Evolutionary conservation across 2,888 invertebrate genomes (phyloP).

Genomic region (Acrobasis consociella): DNA sequence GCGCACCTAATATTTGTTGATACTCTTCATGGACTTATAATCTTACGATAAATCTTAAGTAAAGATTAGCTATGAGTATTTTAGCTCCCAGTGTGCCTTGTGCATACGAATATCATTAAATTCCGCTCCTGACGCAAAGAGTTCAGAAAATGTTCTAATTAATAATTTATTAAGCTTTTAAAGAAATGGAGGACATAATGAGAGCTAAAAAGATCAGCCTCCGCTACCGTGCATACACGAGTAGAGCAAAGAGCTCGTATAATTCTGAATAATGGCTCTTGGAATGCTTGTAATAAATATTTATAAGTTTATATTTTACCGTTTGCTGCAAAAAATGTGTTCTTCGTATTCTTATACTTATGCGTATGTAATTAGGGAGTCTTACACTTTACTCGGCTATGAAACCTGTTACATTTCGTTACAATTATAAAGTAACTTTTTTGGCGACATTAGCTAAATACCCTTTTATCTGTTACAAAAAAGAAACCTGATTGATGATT

Average conservation of each 20-base stretch:
- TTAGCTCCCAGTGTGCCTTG: background rate
- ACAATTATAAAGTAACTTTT: conserved; percentile 34
- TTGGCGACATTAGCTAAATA: too few species aligned
- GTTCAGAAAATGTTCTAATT: conserved; percentile 58
- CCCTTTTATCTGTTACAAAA: background rate
- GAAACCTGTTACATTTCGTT: conserved; percentile 32
- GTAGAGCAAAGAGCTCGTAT: conserved; percentile 50
- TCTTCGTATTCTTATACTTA: conserved; percentile 30
- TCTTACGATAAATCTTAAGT: too few species aligned
- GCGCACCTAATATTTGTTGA: too few species aligned
- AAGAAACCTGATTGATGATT: background rate
- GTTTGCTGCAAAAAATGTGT: conserved; percentile 21
- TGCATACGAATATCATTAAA: conserved; percentile 48
- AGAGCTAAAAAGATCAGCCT: conserved; percentile 47
- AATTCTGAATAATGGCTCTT: conserved; percentile 59
- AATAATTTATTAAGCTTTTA: conserved; percentile 70
- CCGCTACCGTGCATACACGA: conserved; percentile 47
- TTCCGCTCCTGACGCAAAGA: conserved; percentile 44
- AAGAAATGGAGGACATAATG: conserved; percentile 54
- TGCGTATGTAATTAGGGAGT: background rate
- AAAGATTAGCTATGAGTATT: background rate
- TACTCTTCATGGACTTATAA: too few species aligned
- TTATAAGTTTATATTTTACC: conserved; percentile 39
- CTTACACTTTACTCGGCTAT: background rate
- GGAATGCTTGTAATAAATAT: conserved; percentile 55